phyloP scores from a whole-genome alignment of 2,797 vertebrate species.

The Tympanoctomys barrerae region DNA sequence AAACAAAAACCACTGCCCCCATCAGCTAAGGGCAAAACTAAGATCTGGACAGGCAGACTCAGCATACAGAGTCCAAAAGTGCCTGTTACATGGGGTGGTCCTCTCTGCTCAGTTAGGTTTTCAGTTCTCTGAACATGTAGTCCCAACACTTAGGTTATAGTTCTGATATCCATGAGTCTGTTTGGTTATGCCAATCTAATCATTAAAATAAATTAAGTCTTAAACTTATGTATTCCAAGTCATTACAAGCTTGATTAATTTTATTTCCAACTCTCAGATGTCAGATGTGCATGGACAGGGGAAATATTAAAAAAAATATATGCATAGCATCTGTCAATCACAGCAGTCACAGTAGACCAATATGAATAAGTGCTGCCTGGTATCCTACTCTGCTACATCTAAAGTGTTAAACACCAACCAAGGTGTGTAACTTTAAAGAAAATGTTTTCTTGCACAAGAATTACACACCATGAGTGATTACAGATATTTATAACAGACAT shows the following conservation, averaged over 20 bases:
- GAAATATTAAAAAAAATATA: slow-evolving; percentile 25
- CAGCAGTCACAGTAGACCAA: not conserved
- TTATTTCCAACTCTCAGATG: slow-evolving; percentile 63
- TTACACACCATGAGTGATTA: not conserved
- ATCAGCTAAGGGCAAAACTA: not conserved
- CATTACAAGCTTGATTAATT: slow-evolving; percentile 59
- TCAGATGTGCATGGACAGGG: not conserved
- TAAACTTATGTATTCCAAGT: slow-evolving; percentile 9
- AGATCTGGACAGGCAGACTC: not conserved
- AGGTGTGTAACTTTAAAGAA: not conserved
- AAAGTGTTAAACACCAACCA: not conserved
- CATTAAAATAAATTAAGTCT: slow-evolving; percentile 57
- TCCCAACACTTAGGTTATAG: not conserved
- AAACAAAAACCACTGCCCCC: not conserved
- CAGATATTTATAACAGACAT: slow-evolving; percentile 36
- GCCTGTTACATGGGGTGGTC: not conserved
- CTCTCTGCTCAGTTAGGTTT: not conserved
- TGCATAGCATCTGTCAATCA: not conserved
- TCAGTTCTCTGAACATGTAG: not conserved
- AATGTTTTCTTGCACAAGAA: not conserved
- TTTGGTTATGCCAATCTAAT: slow-evolving; percentile 14
- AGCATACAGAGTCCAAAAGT: not conserved
- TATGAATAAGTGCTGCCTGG: not conserved
- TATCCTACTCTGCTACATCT: rapidly evolving
- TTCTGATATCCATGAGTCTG: not conserved